Percentiles rank a stretch among this genome's conserved stretches.
Evolutionary conservation across 2,797 vertebrate genomes (phyloP).

Genomic region (Australoheros facetus): DNA sequence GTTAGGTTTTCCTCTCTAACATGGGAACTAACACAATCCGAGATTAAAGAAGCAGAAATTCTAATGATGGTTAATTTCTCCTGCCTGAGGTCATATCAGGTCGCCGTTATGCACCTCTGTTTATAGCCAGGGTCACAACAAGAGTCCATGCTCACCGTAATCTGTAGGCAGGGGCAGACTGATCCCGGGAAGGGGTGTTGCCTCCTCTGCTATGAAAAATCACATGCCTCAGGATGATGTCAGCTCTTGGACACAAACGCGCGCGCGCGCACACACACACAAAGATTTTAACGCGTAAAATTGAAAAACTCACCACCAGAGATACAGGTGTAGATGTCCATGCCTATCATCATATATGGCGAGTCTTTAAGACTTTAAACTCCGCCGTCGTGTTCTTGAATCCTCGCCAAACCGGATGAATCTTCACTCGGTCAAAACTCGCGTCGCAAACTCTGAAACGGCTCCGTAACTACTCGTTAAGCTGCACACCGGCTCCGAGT

Average conservation of each 20-base stretch:
- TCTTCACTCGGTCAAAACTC: background rate
- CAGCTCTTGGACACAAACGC: slow-evolving; percentile 2
- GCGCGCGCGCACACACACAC: background rate
- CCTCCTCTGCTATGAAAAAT: slow-evolving; percentile 44
- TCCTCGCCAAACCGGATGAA: background rate
- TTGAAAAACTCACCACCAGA: background rate
- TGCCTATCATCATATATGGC: slow-evolving; percentile 71
- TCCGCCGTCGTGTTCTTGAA: background rate
- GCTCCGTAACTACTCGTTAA: background rate
- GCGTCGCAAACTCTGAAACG: fast-evolving
- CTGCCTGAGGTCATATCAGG: background rate
- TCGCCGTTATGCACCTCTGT: background rate
- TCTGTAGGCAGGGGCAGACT: slow-evolving; percentile 1
- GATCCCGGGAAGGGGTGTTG: slow-evolving; percentile 59
- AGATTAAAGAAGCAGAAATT: slow-evolving; percentile 11
- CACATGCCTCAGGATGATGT: slow-evolving; percentile 49
- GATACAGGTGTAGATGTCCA: slow-evolving; percentile 64
- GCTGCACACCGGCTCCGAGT: background rate
- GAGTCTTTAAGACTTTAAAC: slow-evolving; percentile 4
- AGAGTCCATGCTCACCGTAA: slow-evolving; percentile 50
- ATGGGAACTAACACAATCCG: background rate
- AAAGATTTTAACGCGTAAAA: background rate
- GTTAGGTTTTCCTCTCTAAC: background rate
- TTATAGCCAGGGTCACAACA: background rate
- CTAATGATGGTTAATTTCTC: background rate